A percentile compares a stretch with the other conserved stretches of the same genome.
Conservation (phyloP, 2,888 invertebrate genomes). For the Zele albiditarsus region DNA sequence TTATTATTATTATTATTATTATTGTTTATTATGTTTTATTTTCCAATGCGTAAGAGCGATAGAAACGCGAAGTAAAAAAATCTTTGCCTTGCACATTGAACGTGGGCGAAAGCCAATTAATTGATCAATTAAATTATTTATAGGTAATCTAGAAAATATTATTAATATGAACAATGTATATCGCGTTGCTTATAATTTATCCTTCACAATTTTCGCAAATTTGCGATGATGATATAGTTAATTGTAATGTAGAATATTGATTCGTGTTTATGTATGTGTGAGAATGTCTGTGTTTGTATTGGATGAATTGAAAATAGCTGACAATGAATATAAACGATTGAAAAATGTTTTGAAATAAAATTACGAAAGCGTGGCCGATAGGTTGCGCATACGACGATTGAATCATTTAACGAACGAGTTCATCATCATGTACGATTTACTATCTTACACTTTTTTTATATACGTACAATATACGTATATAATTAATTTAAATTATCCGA, state of each 20-base stretch:
- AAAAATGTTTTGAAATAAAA: slow-evolving; percentile 4
- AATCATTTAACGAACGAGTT: neutral
- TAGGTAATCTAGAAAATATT: neutral
- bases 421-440: slow-evolving; percentile 22
- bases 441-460: slow-evolving; percentile 23
- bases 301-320: neutral
- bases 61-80: neutral
- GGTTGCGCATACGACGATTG: slow-evolving; percentile 27
- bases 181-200: slow-evolving; percentile 2
- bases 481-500: slow-evolving; percentile 1
- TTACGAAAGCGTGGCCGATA: slow-evolving; percentile 29
- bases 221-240: neutral
- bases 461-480: slow-evolving; percentile 15
- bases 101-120: slow-evolving; percentile 1
- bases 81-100: neutral
- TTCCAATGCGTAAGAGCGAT: neutral
- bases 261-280: neutral
- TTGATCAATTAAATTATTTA: neutral
- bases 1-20: neutral
- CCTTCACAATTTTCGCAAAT: neutral
- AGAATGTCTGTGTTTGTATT: neutral
- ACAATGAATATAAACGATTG: slow-evolving; percentile 4
- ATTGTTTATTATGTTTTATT: neutral
- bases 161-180: neutral
- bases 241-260: neutral